phyloP scores from a whole-genome alignment of 2,113 vertebrate genomes.

The Anolis carolinensis region DNA sequence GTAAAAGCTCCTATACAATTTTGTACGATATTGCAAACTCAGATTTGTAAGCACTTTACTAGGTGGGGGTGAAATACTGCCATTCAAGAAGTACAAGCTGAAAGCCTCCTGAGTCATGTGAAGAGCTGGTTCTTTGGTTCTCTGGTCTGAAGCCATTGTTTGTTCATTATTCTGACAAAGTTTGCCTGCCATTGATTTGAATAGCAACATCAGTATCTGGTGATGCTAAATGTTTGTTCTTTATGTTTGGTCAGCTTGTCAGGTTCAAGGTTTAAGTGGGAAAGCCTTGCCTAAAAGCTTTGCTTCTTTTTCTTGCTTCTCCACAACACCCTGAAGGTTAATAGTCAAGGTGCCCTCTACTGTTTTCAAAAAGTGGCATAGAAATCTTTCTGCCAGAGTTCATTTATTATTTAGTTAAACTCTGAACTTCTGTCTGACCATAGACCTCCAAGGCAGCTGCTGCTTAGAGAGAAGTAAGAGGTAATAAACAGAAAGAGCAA shows the following conservation, averaged over 20 bases:
- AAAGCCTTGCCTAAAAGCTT: slow-evolving; percentile 3
- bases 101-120: background rate
- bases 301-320: background rate
- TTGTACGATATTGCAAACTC: background rate
- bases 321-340: background rate
- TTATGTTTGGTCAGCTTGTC: background rate
- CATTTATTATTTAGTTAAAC: slow-evolving; percentile 1
- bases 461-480: background rate
- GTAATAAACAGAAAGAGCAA: background rate
- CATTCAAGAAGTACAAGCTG: background rate
- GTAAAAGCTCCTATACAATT: background rate
- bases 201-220: background rate
- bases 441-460: background rate
- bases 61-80: no score
- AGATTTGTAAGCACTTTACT: background rate
- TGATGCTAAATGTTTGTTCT: background rate
- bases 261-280: background rate
- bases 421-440: background rate
- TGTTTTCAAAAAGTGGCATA: background rate
- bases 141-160: background rate
- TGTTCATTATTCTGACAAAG: background rate
- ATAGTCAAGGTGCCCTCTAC: background rate
- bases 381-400: background rate
- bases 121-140: background rate
- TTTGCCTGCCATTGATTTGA: background rate